phyloP scores from a whole-genome alignment of 2,797 vertebrate genomes.

The Aplochiton taeniatus region DNA sequence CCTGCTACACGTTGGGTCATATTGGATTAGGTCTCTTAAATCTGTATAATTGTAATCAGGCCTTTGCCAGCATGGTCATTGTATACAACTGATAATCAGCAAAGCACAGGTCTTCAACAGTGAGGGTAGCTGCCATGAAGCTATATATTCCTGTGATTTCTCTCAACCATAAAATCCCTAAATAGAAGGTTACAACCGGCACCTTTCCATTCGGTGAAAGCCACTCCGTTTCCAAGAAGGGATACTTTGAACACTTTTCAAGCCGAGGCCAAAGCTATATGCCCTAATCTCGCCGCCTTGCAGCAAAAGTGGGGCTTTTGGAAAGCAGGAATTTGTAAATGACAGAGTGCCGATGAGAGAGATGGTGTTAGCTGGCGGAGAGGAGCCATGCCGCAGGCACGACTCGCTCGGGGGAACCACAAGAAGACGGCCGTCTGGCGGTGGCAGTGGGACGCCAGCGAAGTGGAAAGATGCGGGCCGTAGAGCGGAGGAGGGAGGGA shows the following conservation, averaged over 20 bases:
- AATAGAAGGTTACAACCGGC: constrained; percentile 36
- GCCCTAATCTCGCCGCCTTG: constrained; percentile 29
- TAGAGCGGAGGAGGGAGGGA: constrained; percentile 57
- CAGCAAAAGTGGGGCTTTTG: constrained; percentile 47
- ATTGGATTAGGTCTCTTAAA: not conserved
- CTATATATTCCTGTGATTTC: constrained; percentile 16
- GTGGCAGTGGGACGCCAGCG: constrained; percentile 49
- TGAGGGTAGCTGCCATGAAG: constrained; percentile 28
- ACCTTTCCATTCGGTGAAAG: constrained; percentile 34
- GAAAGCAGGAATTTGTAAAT: constrained; percentile 70
- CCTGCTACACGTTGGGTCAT: too few species aligned
- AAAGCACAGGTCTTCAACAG: not conserved
- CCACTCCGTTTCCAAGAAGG: constrained; percentile 43
- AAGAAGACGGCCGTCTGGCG: constrained; percentile 56
- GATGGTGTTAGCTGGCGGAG: constrained; percentile 42
- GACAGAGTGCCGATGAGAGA: constrained; percentile 50
- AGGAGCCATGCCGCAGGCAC: constrained; percentile 29
- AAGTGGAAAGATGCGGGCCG: constrained; percentile 62
- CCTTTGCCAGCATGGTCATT: not conserved
- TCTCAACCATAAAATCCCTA: constrained; percentile 34
- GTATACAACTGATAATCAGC: too few species aligned
- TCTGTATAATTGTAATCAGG: not conserved
- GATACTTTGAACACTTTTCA: constrained; percentile 48
- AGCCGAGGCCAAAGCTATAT: constrained; percentile 19
- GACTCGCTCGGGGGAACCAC: constrained; percentile 48